A percentile compares a stretch with the other conserved stretches of the same genome.
These are phyloP conservation scores for Muscicapa striata DNA, from an alignment of 2,797 vertebrate genomes.

Conservation along the genomic window DNA sequence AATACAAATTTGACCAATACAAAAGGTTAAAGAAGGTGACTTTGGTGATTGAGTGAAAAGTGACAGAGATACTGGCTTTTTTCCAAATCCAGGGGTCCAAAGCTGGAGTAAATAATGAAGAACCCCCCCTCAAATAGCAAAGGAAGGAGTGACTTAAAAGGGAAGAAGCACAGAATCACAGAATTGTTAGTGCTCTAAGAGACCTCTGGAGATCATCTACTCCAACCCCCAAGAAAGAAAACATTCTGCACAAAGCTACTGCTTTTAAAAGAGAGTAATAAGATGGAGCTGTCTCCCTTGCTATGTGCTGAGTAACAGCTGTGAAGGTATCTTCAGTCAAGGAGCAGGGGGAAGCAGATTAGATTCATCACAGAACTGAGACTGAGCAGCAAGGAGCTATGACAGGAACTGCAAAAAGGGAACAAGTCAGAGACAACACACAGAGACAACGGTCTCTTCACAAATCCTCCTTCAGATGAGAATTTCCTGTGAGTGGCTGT, in stretches of 20 bases:
- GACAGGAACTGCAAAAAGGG: constrained; percentile 24
- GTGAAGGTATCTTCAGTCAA: neutral
- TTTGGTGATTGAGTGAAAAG: neutral
- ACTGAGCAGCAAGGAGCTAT: constrained; percentile 35
- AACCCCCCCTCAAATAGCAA: neutral
- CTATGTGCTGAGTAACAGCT: neutral
- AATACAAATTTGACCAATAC: neutral
- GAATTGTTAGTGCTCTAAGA: neutral
- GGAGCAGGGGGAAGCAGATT: neutral
- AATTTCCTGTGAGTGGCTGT: constrained; percentile 36
- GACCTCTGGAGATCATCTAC: neutral
- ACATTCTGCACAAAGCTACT: neutral
- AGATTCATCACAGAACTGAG: constrained; percentile 26
- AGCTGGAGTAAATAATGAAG: neutral
- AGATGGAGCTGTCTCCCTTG: neutral
- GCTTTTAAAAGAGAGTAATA: neutral
- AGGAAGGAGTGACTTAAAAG: neutral
- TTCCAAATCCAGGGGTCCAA: neutral
- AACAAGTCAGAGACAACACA: neutral
- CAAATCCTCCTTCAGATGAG: constrained; percentile 58
- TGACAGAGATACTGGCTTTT: neutral
- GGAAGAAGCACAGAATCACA: neutral
- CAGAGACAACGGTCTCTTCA: constrained; percentile 10
- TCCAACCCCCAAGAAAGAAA: neutral
- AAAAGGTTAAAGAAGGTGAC: neutral